phyloP scores from a whole-genome alignment of 2,888 invertebrate genomes.

The Epirrhoe tristata region DNA sequence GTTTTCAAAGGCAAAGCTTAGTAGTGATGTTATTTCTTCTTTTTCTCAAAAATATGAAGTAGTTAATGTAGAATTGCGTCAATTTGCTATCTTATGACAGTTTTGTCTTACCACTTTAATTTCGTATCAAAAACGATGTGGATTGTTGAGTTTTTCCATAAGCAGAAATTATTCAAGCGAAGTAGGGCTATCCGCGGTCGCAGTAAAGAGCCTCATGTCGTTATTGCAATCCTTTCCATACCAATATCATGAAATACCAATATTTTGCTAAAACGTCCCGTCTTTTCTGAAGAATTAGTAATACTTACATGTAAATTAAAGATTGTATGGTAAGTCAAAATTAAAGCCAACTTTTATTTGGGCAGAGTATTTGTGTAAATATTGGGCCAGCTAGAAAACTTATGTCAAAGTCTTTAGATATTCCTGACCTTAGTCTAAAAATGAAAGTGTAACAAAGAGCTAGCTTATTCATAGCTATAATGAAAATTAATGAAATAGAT shows the following conservation, averaged over 20 bases:
- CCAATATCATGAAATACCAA: neutral
- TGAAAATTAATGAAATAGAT: too few relatives aligned
- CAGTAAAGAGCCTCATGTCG: conserved; percentile 73
- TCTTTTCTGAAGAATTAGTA: neutral
- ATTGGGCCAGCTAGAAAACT: too few relatives aligned
- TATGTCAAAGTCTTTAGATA: too few relatives aligned
- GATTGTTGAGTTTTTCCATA: conserved; percentile 9
- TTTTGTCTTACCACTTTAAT: neutral
- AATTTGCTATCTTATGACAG: too few relatives aligned
- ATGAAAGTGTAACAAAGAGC: too few relatives aligned
- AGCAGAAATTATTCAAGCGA: conserved; percentile 14
- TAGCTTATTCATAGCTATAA: too few relatives aligned
- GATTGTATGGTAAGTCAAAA: neutral
- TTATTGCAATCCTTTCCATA: conserved; percentile 40
- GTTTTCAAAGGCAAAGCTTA: too few relatives aligned
- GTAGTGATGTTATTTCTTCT: too few relatives aligned
- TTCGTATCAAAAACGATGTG: neutral
- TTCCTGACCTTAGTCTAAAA: too few relatives aligned
- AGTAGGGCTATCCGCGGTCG: conserved; percentile 66
- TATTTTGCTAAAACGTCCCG: neutral
- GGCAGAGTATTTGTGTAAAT: neutral
- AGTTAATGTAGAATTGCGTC: too few relatives aligned
- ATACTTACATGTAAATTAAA: neutral
- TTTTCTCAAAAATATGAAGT: too few relatives aligned
- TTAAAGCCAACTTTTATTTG: neutral